Evolutionary conservation across 2,888 invertebrate species (phyloP).

Genomic region (Drosophila longiperda): DNA sequence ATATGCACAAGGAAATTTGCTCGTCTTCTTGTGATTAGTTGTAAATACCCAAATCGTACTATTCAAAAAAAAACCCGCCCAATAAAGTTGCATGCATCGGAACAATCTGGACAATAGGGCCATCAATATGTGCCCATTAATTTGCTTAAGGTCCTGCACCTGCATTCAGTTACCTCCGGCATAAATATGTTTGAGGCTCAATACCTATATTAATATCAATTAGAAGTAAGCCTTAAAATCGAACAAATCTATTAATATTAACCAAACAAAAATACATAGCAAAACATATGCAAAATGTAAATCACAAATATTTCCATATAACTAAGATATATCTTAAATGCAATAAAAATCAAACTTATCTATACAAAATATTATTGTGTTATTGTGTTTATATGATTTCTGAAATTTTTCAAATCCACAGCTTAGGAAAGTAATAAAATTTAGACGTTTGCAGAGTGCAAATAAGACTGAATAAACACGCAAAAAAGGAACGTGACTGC

Average conservation of each 20-base stretch:
- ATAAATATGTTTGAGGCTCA: slow-evolving; percentile 39
- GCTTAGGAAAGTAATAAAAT: background rate
- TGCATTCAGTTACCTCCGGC: slow-evolving; percentile 32
- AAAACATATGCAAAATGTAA: slow-evolving; percentile 37
- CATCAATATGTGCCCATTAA: slow-evolving; percentile 1
- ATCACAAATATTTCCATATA: slow-evolving; percentile 53
- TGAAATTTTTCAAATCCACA: background rate
- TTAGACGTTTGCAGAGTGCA: background rate
- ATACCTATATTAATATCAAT: slow-evolving; percentile 36
- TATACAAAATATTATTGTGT: slow-evolving; percentile 27
- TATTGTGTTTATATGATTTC: background rate
- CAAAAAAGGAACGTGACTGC: slow-evolving; percentile 16
- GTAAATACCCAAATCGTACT: slow-evolving; percentile 65
- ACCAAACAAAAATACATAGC: slow-evolving; percentile 25
- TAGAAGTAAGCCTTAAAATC: slow-evolving; percentile 45
- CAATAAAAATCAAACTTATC: slow-evolving; percentile 68
- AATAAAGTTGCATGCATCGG: slow-evolving; percentile 34
- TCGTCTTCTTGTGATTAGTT: slow-evolving; percentile 74
- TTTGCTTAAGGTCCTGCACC: slow-evolving; percentile 26
- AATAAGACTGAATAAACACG: background rate
- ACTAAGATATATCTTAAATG: slow-evolving; percentile 64
- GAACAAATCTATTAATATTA: slow-evolving; percentile 49
- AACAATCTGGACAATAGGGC: slow-evolving; percentile 30
- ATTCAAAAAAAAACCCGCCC: slow-evolving; percentile 42
- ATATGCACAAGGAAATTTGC: slow-evolving; percentile 51